Base-by-base conservation (phyloP, 2,888 invertebrate species). In the Labia minor region DNA sequence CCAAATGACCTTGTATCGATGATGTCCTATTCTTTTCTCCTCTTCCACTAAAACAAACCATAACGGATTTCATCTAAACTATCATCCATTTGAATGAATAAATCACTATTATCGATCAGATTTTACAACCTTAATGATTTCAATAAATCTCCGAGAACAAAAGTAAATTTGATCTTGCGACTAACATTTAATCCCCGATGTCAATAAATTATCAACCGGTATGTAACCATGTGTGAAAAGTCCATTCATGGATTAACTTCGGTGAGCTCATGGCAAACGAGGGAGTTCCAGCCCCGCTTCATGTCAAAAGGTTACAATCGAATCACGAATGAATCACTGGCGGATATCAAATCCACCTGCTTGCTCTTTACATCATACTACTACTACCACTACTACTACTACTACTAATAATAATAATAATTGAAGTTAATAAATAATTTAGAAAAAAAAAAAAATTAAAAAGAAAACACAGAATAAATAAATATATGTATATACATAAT, bases 281-380 rank as follows among this genome's bases (percentile, higher is more conserved):
- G 49, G 26, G 8, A 26, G 26, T 8, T 26, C n/a, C 49, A 16
- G 49, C 49, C 14, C 49, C 49, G n/a, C 8, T 49, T 14, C n/a
- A 14, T 49, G 49, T 49, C 49, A 49, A 49, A 49, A 49, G 49
- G 49, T 49, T 49, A 49, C 14, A n/a, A n/a, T 49, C 49, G 49
- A 49, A 49, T 49, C 49, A 16, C 49, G 14, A 16, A 11, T 49
- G 49, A 49, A 10, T 49, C 49, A 49, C 16, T 49, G 49, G 49
- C 49, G 49, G 49, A 49, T 49, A 16, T 49, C 3, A 49, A 49
- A 49, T 49, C 49, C 49, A 49, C 49, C 49, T 49, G 49, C 49
- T 49, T 14, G 6, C 11, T 33, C 14, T 49, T 49, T 49, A 14
- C 49, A 14, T 49, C 49, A 49, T 49, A 33, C 33, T n/a, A n/a